Evolutionary conservation across 2,888 invertebrate species (phyloP), one percentile per base, ranked within the genome.

Genomic region (Molanna angustata): DNA sequence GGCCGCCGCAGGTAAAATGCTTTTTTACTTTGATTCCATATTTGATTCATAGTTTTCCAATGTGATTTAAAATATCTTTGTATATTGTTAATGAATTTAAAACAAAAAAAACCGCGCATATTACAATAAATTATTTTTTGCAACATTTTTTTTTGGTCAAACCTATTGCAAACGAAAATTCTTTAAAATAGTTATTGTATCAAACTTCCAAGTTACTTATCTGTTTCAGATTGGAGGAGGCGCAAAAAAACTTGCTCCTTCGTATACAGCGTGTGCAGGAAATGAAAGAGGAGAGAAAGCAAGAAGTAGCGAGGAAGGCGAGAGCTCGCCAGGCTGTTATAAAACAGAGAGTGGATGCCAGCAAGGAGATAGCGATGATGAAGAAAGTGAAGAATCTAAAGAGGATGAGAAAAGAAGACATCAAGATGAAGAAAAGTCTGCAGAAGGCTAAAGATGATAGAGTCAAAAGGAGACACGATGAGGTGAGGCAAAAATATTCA

Each of bases 361-460:
- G 49, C 13, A 44, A 41, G 33, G 54, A 54, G 20, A 53, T 53
- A 14, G 53, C 48, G 21, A 53, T 42, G 31, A 49, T 49, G 53
- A 49, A 44, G 31, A 42, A 21, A 16, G 53, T 49, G n/a, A 53
- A 45, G 17, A 53, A 22, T 11, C 32, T 53, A 13, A 53, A 49
- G 21, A 43, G 22, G 14, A 48, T 53, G 49, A 39, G 53, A 17
- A 63, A 76, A 51, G 72, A 72, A 39, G 68, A 71, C 20, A 71
- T 76, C 53, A 66, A 71, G 37, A 61, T 76, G 14, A 70, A 68
- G 0, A 76, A 75, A 61, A 70, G 66, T 69, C 74, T 74, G 56
- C 45, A 65, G 2, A 58, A 71, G 43, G 32, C 37, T 3, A 75
- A 71, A 41, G 74, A 75, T 0, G 69, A 71, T 0, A 59, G 62